Conservation (phyloP, 2,797 vertebrate species). For the Anabas testudineus region DNA sequence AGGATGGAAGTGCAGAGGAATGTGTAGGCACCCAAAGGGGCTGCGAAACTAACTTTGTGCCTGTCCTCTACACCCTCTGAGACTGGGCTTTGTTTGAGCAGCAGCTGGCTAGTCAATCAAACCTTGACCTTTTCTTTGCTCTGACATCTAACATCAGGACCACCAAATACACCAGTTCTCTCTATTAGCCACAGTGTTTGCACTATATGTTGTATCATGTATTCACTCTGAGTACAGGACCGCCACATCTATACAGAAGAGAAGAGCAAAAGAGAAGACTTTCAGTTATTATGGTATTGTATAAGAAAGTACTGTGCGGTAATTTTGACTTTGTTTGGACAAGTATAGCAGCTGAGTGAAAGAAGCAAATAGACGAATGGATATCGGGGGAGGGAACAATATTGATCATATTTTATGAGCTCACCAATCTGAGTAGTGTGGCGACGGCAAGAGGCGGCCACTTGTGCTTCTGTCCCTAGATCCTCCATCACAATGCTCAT, state of each 20-base stretch:
- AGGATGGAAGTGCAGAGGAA: conserved; percentile 46
- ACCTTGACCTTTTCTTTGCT: conserved; percentile 78
- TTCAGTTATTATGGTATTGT: conserved; percentile 52
- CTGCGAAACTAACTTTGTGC: conserved; percentile 63
- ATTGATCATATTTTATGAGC: conserved; percentile 78
- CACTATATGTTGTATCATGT: conserved; percentile 40
- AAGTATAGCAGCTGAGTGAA: conserved; percentile 45
- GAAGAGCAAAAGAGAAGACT: conserved; percentile 32
- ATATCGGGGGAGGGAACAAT: conserved; percentile 52
- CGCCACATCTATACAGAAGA: conserved; percentile 22
- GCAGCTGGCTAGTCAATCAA: conserved; percentile 70
- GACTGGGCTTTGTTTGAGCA: conserved; percentile 72
- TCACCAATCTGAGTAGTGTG: conserved; percentile 58
- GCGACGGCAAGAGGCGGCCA: conserved; percentile 63
- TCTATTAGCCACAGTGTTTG: conserved; percentile 56
- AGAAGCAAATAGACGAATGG: conserved; percentile 71
- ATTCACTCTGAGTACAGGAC: conserved; percentile 35
- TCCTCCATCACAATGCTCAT: conserved; percentile 73
- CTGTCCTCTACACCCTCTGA: conserved; percentile 62
- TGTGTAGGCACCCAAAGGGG: conserved; percentile 46
- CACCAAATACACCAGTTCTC: conserved; percentile 44
- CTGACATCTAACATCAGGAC: conserved; percentile 45
- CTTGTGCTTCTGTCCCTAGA: conserved; percentile 69
- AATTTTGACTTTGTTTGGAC: conserved; percentile 51
- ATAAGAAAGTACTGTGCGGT: conserved; percentile 34